Base-by-base conservation (phyloP, 2,797 vertebrate genomes). In the Pangasius sanitwongsei region DNA sequence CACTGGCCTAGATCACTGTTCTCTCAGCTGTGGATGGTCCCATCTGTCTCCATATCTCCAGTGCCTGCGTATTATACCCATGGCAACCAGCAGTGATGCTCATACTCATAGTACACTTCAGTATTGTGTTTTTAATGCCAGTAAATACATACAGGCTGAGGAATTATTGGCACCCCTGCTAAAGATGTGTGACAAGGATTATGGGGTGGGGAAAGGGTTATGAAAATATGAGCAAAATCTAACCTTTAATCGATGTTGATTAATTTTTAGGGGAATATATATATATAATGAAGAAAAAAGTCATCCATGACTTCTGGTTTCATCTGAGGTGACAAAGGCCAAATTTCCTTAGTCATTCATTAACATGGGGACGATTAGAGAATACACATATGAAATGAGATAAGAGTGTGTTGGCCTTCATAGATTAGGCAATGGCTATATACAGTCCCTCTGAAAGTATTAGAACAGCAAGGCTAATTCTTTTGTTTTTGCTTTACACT, bases 11-110 rank as follows among this genome's bases (percentile, higher is more conserved):
- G 34, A 67, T 88, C 48, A 67, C 44, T 61, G 57, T 78, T 74
- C 28, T 65, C 41, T 61, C 28, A 86, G 69, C 67, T 69, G 34
- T 61, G 67, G 9, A 31, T n/a, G 34, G n/a, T 69, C 74, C 87
- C 83, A 78, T 88, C 87, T 85, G 83, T 85, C 72, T 80, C 50
- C 44, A 65, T 74, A 57, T 78, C 72, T 85, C 48, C 34, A 12
- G 50, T 67, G 44, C 48, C 34, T 85, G 28, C 1, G 18, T 41
- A 53, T 77, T 85, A 37, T 53, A 37, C 50, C 86, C 25, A 61
- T 83, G 87, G 63, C 31, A 83, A 61, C 70, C 34, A 78, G 41
- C 11, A 16, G 28, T 34, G 86, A 65, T n/a, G 59, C 82, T 44
- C 13, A 12, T 31, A n/a, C 11, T 16, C 59, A 3, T 16, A n/a